Base-by-base conservation (phyloP, 1,140 invertebrate species). In the Pogonomyrmex californicus region DNA sequence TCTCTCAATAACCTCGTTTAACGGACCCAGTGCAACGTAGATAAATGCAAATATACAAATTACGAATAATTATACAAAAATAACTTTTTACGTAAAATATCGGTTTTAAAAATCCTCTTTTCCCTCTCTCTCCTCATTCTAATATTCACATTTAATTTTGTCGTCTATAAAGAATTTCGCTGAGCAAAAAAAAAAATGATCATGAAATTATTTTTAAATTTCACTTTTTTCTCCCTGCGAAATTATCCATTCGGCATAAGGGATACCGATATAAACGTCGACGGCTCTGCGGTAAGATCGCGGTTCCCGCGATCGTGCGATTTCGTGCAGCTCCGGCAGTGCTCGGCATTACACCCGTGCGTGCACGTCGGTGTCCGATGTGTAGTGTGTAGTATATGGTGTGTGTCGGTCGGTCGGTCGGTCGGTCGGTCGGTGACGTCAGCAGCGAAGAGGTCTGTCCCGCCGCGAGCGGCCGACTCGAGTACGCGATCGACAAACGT, bases 401-500 rank as follows among this genome's bases (percentile, higher is more conserved):
- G 23, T 23, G 23, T 23, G 91, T 89, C 89, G 89, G 89, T 88
- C 90, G 91, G 76, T 93, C 23, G 23, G 23, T 23, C n/a, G n/a
- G n/a, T 88, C 92, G 91, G 91, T 89, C 89, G 89, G 89, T 88
- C 90, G 91, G 76, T 93, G 91, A 91, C 91, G 91, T 91, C 90
- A 89, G 85, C 91, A 89, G 65, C 87, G 81, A 89, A 89, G 88
- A 90, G 88, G 88, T 75, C 88, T 71, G 88, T 89, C 83, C 85
- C 54, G 86, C 86, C 75, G 88, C 60, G 78, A 54, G 77, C 47
- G 68, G 68, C 54, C 66, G 86, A 86, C 85, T 58, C 71, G 65
- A 82, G 88, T 89, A 89, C 88, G 87, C 85, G 77, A 63, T 51
- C 60, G 85, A 70, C 63, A n/a, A 49, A 47, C 56, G 85, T 30